These are phyloP conservation scores for Brachyrhaphis roseni DNA, from an alignment of 2,797 vertebrate species.

Conservation along the genomic window DNA sequence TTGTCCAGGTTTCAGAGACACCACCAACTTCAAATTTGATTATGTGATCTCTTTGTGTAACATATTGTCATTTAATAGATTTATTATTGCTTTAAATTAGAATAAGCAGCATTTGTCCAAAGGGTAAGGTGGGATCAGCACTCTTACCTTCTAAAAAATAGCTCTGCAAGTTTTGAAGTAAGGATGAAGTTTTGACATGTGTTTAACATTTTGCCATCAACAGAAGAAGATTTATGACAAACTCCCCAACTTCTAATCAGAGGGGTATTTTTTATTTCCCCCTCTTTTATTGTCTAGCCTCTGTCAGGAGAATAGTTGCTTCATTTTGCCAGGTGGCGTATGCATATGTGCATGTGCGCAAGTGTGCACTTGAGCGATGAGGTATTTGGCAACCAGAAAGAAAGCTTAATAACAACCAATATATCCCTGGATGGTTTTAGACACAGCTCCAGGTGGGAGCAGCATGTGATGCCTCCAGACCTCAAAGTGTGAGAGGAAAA, in stretches of 20 bases:
- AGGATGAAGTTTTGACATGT: constrained; percentile 65
- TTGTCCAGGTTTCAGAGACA: constrained; percentile 1
- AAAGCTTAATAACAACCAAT: constrained; percentile 77
- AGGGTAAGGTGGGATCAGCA: constrained; percentile 52
- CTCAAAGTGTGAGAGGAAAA: constrained; percentile 47
- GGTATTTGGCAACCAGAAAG: constrained; percentile 73
- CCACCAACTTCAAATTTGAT: constrained; percentile 2
- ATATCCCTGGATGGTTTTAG: constrained; percentile 69
- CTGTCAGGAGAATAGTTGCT: constrained; percentile 60
- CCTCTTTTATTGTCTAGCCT: constrained; percentile 63
- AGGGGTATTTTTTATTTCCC: constrained; percentile 59
- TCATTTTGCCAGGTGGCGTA: constrained; percentile 67
- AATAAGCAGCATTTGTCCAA: constrained; percentile 26
- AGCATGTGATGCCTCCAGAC: constrained; percentile 66
- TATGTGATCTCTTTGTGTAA: constrained; percentile 9
- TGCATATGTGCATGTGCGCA: constrained; percentile 45
- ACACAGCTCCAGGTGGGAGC: constrained; percentile 70
- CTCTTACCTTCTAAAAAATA: constrained; percentile 17
- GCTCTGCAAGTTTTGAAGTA: constrained; percentile 46
- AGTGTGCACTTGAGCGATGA: constrained; percentile 65
- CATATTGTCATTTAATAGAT: constrained; percentile 36
- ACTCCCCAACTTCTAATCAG: constrained; percentile 71
- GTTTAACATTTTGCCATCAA: constrained; percentile 75
- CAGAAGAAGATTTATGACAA: constrained; percentile 66
- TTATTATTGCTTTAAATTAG: constrained; percentile 48